Base-by-base conservation (phyloP, 1,140 invertebrate species). In the Batillaria attramentaria region DNA sequence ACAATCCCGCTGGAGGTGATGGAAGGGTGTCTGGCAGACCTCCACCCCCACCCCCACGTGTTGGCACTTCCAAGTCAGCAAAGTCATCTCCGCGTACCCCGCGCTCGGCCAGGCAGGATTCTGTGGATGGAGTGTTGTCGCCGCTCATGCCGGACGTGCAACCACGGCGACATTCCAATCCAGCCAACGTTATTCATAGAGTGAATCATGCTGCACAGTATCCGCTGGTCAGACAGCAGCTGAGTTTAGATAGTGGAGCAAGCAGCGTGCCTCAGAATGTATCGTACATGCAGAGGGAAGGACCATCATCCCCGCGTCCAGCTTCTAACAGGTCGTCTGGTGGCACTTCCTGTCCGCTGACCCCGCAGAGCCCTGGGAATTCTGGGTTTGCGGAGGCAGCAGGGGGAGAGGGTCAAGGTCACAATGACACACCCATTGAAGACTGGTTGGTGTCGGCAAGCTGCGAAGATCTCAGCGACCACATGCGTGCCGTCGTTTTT, bases 381-480 rank as follows among this genome's bases (percentile, higher is more conserved):
- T 74, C 72, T 13, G 62, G 42, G 5, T 10, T 33, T 20, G 50
- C 37, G 42, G 20, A 3, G 2, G 33, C 33, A 54, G 24, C 18
- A 54, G 46, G 35, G 41, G 37, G 1, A 24, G 76, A 57, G 72
- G 43, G 41, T 35, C 54, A 57, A 37, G 20, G 54, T 37, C n/a
- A n/a, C n/a, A n/a, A n/a, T n/a, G 42, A 70, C 3, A 1, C 68
- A 50, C 50, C 69, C 18, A 72, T 84, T 20, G 57, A 68, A 10
- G 79, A 83, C 41, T 83, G 85, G 68, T 72, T 87, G 28, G 81
- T 84, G 37, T 88, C 88, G 2, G 83, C 82, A 13, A 88, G 87
- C 77, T 89, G 88, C 82, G 87, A 89, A 78, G 86, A 87, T 74
- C 74, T 88, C 18, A 86, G 84, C 77, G 83, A 85, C 73, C 84